Evolutionary conservation across 1,140 invertebrate species (phyloP).

Genomic region (Conus betulinus): DNA sequence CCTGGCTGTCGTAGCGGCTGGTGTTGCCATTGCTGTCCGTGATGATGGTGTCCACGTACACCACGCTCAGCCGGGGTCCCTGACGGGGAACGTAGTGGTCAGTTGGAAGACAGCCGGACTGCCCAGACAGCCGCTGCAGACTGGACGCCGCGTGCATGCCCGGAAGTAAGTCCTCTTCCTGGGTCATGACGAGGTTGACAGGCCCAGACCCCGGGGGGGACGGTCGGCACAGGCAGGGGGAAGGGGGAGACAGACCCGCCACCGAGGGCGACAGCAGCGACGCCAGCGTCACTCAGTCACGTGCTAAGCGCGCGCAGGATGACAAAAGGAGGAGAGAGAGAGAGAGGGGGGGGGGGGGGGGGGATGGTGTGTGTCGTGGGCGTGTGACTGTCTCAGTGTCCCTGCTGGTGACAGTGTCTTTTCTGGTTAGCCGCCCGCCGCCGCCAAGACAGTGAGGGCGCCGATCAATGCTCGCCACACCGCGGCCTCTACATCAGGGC

Average conservation of each 20-base stretch:
- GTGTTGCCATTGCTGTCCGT: conserved; percentile 44
- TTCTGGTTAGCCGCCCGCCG: neutral
- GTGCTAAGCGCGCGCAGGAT: neutral
- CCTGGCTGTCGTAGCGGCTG: conserved; percentile 20
- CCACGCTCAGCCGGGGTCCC: neutral
- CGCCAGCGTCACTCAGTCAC: conserved; percentile 1
- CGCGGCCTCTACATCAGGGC: neutral
- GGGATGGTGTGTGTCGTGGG: neutral
- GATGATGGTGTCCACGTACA: conserved; percentile 35
- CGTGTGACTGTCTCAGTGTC: neutral
- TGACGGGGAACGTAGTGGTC: neutral
- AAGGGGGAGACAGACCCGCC: neutral
- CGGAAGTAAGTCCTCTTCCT: neutral
- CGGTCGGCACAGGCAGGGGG: neutral
- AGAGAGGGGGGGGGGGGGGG: neutral
- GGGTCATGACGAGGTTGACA: neutral
- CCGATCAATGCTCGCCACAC: neutral
- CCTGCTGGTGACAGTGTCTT: neutral
- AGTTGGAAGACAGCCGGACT: neutral
- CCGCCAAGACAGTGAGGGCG: neutral
- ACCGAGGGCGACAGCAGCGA: neutral
- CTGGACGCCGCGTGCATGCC: neutral
- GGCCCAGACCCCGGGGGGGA: neutral
- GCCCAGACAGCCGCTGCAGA: neutral
- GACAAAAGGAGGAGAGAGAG: neutral